These are phyloP conservation scores for Atta cephalotes DNA, from an alignment of 1,140 invertebrate species.

Conservation along the genomic window DNA sequence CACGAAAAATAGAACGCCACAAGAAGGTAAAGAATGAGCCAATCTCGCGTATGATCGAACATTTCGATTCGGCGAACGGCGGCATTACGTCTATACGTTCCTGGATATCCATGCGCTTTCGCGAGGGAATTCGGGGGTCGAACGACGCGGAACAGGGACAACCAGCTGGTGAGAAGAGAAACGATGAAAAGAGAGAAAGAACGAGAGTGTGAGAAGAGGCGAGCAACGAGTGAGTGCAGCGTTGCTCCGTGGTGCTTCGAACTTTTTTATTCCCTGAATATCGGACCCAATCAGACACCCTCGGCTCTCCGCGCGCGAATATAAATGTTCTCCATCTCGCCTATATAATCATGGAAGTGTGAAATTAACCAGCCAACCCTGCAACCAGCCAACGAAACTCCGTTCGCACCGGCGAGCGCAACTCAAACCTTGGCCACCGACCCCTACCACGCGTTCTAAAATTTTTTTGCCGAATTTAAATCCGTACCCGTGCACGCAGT, in stretches of 20 bases:
- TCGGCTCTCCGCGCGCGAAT: constrained; percentile 74
- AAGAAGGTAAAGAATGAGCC: constrained; percentile 80
- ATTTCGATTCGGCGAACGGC: constrained; percentile 78
- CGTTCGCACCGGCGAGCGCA: constrained; percentile 42
- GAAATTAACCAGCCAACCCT: constrained; percentile 84
- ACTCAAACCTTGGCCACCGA: constrained; percentile 16
- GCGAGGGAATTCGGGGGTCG: background rate
- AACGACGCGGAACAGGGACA: constrained; percentile 18
- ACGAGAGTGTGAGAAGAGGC: constrained; percentile 6
- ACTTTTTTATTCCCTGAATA: constrained; percentile 76
- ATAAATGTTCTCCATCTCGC: constrained; percentile 83
- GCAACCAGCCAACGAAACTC: constrained; percentile 80
- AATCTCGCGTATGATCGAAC: constrained; percentile 83
- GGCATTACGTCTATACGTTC: constrained; percentile 68
- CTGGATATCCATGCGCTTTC: constrained; percentile 59
- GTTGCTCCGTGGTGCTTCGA: constrained; percentile 37
- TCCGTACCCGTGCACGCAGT: constrained; percentile 1
- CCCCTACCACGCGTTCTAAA: constrained; percentile 55
- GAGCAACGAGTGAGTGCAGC: constrained; percentile 31
- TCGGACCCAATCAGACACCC: constrained; percentile 80
- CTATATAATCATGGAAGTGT: constrained; percentile 85
- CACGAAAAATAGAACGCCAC: constrained; percentile 74
- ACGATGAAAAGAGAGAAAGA: background rate
- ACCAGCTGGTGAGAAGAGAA: constrained; percentile 29
- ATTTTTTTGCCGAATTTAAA: constrained; percentile 75